Percentiles rank a stretch among this genome's conserved stretches.
phyloP scores from a whole-genome alignment of 2,888 invertebrate genomes.

The Mythimna albipuncta region DNA sequence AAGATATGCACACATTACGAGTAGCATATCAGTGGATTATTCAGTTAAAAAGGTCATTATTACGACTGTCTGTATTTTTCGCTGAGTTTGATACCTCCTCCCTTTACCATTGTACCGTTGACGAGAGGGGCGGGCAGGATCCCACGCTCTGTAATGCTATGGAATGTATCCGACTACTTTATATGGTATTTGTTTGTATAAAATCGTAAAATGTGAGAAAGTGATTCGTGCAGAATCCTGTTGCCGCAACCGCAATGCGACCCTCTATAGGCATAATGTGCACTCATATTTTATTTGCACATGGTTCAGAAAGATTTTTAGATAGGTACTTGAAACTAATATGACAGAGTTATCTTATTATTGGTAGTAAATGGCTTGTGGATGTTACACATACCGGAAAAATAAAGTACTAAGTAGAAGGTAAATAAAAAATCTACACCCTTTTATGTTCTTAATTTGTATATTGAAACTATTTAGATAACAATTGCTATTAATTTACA shows the following conservation, averaged over 20 bases:
- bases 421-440: neutral
- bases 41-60: slow-evolving; percentile 15
- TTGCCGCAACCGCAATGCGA: slow-evolving; percentile 59
- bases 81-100: slow-evolving; percentile 13
- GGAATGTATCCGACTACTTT: slow-evolving; percentile 16
- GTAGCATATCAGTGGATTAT: slow-evolving; percentile 16
- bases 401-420: neutral
- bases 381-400: neutral
- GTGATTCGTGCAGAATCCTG: slow-evolving; percentile 38
- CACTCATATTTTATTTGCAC: slow-evolving; percentile 35
- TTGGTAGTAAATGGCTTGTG: neutral
- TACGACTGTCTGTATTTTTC: slow-evolving; percentile 15
- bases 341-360: neutral
- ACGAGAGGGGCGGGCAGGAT: slow-evolving; percentile 21
- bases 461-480: no score
- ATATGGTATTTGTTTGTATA: slow-evolving; percentile 11
- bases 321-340: no score
- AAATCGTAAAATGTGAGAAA: slow-evolving; percentile 33
- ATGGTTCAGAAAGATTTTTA: neutral
- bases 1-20: slow-evolving; percentile 12
- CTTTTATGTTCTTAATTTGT: neutral
- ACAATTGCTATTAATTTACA: no score
- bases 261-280: slow-evolving; percentile 37
- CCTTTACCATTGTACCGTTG: slow-evolving; percentile 16
- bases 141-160: slow-evolving; percentile 7